Conservation (phyloP, 2,797 vertebrate species). For the Sebastes wilsoni region DNA sequence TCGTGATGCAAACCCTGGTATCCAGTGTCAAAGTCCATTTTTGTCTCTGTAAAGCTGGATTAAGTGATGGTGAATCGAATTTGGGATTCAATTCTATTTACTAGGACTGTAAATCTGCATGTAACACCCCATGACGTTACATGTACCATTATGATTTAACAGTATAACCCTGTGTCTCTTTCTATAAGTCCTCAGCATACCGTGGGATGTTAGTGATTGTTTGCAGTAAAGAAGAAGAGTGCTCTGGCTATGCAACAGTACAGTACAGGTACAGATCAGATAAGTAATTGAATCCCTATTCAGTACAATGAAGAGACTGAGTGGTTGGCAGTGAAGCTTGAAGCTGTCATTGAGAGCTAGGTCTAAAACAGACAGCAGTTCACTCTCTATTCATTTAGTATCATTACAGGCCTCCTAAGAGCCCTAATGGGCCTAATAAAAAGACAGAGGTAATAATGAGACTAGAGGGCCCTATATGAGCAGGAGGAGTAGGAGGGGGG, state of each 20-base stretch:
- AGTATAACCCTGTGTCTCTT: background rate
- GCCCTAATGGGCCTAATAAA: conserved; percentile 84
- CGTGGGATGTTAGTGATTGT: conserved; percentile 10
- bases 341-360: conserved; percentile 76
- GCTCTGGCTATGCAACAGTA: conserved; percentile 32
- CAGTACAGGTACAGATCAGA: conserved; percentile 58
- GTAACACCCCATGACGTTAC: background rate
- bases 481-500: conserved; percentile 49
- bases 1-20: background rate
- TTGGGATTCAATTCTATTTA: background rate
- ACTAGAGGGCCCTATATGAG: conserved; percentile 75
- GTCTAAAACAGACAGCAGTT: conserved; percentile 80
- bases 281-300: conserved; percentile 65
- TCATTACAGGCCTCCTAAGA: conserved; percentile 83
- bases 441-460: conserved; percentile 84
- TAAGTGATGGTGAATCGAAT: background rate
- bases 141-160: background rate
- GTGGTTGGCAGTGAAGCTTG: conserved; percentile 73
- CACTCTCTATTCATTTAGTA: conserved; percentile 83
- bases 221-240: conserved; percentile 31
- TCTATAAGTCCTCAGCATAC: background rate
- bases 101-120: background rate
- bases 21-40: background rate
- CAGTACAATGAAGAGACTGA: conserved; percentile 67
- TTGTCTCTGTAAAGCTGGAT: background rate